A percentile compares a stretch with the other conserved stretches of the same genome.
Conservation (phyloP, 2,888 invertebrate species). For the Diplazon laetatorius region DNA sequence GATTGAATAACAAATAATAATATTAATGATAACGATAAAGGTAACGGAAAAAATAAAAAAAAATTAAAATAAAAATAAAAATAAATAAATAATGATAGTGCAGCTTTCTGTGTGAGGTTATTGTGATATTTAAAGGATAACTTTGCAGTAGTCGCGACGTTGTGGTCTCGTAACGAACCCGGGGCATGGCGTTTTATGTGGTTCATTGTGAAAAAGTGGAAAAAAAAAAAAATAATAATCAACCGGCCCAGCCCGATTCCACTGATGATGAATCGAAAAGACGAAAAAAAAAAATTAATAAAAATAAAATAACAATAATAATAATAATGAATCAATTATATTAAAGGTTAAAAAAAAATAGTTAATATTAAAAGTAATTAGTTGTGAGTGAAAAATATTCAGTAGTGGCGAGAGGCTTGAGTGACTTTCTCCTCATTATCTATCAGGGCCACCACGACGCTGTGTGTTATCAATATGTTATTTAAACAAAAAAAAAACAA, state of each 20-base stretch:
- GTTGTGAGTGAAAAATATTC: conserved; percentile 63
- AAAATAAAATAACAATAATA: too few relatives aligned
- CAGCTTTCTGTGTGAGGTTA: conserved; percentile 82
- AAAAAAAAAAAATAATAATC: conserved; percentile 57
- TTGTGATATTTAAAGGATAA: conserved; percentile 81
- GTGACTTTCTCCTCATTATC: conserved; percentile 70
- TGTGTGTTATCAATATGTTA: conserved; percentile 36
- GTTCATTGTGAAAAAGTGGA: conserved; percentile 59
- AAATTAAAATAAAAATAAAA: conserved; percentile 38
- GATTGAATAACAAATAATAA: conserved; percentile 59
- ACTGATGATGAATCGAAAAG: conserved; percentile 68
- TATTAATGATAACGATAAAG: conserved; percentile 54
- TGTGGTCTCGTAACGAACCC: conserved; percentile 44
- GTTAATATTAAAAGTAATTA: conserved; percentile 55
- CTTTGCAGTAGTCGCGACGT: conserved; percentile 64
- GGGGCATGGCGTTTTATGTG: conserved; percentile 66
- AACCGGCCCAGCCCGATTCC: conserved; percentile 58
- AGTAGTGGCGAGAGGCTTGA: conserved; percentile 76
- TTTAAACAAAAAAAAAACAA: too few relatives aligned
- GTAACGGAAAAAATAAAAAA: conserved; percentile 48
- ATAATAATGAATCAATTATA: conserved; percentile 67
- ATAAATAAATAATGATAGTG: conserved; percentile 70
- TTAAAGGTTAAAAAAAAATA: conserved; percentile 46
- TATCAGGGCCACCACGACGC: conserved; percentile 49
- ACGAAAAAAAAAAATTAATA: conserved; percentile 68